Conservation (phyloP, 1,140 invertebrate genomes). For the Drosophila rhopaloa region DNA sequence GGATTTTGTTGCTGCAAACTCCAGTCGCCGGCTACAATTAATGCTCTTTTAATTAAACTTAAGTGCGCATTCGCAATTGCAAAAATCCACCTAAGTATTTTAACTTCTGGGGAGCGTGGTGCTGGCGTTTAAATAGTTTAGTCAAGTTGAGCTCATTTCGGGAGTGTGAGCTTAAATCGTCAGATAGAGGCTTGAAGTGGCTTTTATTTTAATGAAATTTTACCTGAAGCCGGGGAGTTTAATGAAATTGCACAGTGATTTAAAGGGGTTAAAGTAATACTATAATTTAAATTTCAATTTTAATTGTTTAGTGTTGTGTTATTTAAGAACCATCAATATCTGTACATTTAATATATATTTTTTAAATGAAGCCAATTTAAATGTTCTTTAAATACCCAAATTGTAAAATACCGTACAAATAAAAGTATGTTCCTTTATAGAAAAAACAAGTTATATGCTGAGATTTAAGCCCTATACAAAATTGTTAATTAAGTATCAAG, state of each 20-base stretch:
- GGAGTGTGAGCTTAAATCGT: conserved; percentile 27
- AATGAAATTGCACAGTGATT: conserved; percentile 27
- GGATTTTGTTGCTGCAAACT: conserved; percentile 20
- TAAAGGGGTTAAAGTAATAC: neutral
- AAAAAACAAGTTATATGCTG: too few species aligned
- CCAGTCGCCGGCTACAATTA: conserved; percentile 68
- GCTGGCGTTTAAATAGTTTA: conserved; percentile 54
- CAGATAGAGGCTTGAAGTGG: conserved; percentile 39
- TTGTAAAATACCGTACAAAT: too few species aligned
- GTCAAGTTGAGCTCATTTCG: conserved; percentile 25
- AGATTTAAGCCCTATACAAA: too few species aligned
- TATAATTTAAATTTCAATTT: neutral
- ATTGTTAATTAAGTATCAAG: too few species aligned
- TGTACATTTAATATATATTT: too few species aligned
- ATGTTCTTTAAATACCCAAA: too few species aligned
- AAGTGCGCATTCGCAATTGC: conserved; percentile 79
- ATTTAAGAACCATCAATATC: too few species aligned
- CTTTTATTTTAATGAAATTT: conserved; percentile 76
- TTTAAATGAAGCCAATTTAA: too few species aligned
- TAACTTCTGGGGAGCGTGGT: conserved; percentile 16
- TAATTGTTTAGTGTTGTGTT: too few species aligned
- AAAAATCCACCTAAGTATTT: conserved; percentile 67
- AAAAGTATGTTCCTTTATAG: too few species aligned
- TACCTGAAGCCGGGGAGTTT: conserved; percentile 15
- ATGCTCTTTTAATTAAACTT: conserved; percentile 80